A percentile compares a stretch with the other conserved stretches of the same genome.
Conservation (phyloP, 1,140 invertebrate species). For the Aphelenchoides besseyi region DNA sequence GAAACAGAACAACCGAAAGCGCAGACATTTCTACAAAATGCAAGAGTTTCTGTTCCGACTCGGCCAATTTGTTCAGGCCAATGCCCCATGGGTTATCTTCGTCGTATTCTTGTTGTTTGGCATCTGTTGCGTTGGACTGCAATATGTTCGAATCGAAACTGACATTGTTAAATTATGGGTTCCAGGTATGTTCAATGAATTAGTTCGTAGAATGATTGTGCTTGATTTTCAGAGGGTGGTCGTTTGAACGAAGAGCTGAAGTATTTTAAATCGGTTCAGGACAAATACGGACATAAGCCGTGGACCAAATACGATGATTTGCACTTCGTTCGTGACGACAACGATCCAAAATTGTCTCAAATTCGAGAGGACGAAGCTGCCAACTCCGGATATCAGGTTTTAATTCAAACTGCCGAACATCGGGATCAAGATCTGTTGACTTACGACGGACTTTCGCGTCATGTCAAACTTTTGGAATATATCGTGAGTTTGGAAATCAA, state of each 20-base stretch:
- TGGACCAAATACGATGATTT: constrained; percentile 30
- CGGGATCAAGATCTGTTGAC: constrained; percentile 25
- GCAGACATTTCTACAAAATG: constrained; percentile 23
- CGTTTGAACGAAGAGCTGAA: constrained; percentile 29
- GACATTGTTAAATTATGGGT: constrained; percentile 60
- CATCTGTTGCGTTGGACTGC: constrained; percentile 48
- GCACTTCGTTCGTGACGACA: constrained; percentile 28
- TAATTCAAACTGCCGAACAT: constrained; percentile 32
- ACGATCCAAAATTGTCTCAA: constrained; percentile 29
- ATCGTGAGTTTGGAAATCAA: constrained; percentile 25
- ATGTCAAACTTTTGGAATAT: constrained; percentile 29
- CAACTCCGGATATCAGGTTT: constrained; percentile 27
- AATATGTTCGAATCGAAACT: constrained; percentile 54
- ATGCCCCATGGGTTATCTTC: constrained; percentile 45
- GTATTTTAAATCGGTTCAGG: constrained; percentile 29
- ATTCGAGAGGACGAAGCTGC: constrained; percentile 26
- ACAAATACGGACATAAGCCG: constrained; percentile 17
- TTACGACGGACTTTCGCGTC: constrained; percentile 20
- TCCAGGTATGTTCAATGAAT: constrained; percentile 36
- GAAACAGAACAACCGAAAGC: neutral
- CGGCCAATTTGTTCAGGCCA: constrained; percentile 33
- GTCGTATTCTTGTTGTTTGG: constrained; percentile 38
- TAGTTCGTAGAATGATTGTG: too few species aligned
- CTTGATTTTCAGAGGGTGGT: constrained; percentile 32
- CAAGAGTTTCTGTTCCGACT: constrained; percentile 37